Base-by-base conservation (phyloP, 1,140 invertebrate genomes). In the Drosophila busckii region DNA sequence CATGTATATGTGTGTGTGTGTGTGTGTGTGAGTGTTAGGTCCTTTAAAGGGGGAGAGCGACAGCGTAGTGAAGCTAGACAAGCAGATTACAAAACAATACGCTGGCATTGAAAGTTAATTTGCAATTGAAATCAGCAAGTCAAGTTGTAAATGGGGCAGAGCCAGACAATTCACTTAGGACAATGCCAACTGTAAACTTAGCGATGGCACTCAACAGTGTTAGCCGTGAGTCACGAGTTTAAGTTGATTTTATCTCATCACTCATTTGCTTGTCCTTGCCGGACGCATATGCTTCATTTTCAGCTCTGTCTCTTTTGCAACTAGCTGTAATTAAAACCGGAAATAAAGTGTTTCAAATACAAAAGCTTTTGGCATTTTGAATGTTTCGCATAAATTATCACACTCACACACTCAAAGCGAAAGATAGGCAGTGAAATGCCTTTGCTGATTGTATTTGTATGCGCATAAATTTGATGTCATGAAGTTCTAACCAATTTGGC, bases 101-200 rank as follows among this genome's bases (percentile, higher is more conserved):
- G 50, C 29, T 22, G 19, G 19, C 49, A 40, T 59, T 71, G 38
- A 54, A 80, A 73, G 59, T 69, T 73, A 73, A 73, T 80, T 80
- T 75, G 65, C 69, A 82, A 75, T 82, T 75, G 60, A 82, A 80
- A 82, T 82, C 65, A 65, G 41, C 29, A 53, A 63, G 46, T 53
- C 64, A 53, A 64, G 35, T 45, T 25, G 29, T 7, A 70, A 70
- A 62, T 62, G 15, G 20, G 52, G 38, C 41, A 60, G 34, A 48
- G 20, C 17, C 42, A 42, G 32, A 26, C 42, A 23, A 53, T 53
- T 63, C 60, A 70, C 45, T 49, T 66, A 54, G 28, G 42, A 50
- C 54, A 41, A 50, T 35, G 35, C 53, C 28, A 49, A 52, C 50
- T 37, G 52, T 44, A 25, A 5, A 20, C 7, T 25, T 16, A 58